These are phyloP conservation scores for Subacronicta megacephala DNA, from an alignment of 2,888 invertebrate genomes.

Conservation along the genomic window DNA sequence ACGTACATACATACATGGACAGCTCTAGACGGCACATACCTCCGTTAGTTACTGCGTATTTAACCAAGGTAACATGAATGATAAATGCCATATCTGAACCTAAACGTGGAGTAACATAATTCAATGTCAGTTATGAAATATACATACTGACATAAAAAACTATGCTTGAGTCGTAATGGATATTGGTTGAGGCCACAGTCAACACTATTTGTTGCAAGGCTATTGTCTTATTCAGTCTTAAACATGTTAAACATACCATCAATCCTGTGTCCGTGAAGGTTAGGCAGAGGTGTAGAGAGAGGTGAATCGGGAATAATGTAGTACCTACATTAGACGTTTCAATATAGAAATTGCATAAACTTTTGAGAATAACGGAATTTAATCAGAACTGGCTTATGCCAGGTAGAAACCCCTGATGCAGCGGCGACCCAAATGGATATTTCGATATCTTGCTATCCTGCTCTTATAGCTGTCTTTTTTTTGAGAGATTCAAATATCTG, in stretches of 20 bases:
- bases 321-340: too few relatives aligned
- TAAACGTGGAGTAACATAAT: slow-evolving; percentile 10
- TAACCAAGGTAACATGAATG: slow-evolving; percentile 23
- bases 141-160: background rate
- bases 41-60: slow-evolving; percentile 23
- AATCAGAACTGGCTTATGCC: slow-evolving; percentile 19
- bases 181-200: slow-evolving; percentile 9
- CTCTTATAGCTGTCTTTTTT: slow-evolving; percentile 4
- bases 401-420: background rate
- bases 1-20: too few relatives aligned
- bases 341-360: slow-evolving; percentile 43
- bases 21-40: slow-evolving; percentile 36
- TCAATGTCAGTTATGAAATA: slow-evolving; percentile 38
- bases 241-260: too few relatives aligned
- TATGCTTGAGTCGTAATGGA: too few relatives aligned
- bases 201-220: background rate
- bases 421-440: slow-evolving; percentile 2
- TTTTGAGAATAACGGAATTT: slow-evolving; percentile 18
- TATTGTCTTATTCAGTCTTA: too few relatives aligned
- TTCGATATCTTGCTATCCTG: slow-evolving; percentile 5
- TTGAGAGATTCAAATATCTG: too few relatives aligned
- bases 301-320: too few relatives aligned
- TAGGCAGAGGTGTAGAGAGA: too few relatives aligned
- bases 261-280: too few relatives aligned
- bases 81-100: slow-evolving; percentile 35